Evolutionary conservation across 1,140 invertebrate species (phyloP).

Genomic region (Mesaphorura yosii): DNA sequence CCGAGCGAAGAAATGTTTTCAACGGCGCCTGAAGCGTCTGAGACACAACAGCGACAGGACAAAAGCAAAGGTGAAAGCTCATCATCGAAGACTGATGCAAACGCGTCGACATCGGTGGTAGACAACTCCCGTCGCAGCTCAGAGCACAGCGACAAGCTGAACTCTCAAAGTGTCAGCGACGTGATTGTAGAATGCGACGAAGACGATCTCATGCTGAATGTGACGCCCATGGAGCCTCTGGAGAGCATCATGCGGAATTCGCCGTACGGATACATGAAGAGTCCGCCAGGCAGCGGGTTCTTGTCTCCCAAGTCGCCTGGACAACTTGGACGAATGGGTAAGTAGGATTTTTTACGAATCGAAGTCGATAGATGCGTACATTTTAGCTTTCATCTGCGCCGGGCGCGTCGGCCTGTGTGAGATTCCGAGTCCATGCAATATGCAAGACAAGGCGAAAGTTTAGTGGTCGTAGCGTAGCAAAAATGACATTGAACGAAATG

Average conservation of each 20-base stretch:
- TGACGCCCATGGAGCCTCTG: constrained; percentile 85
- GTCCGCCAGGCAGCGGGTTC: constrained; percentile 28
- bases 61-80: neutral
- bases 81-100: neutral
- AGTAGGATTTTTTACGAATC: too few relatives aligned
- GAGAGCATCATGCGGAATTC: constrained; percentile 54
- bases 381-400: too few relatives aligned
- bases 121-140: neutral
- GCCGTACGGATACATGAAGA: constrained; percentile 51
- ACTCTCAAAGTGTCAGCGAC: too few relatives aligned
- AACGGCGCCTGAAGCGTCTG: constrained; percentile 4
- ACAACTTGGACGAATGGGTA: constrained; percentile 12
- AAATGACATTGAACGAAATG: too few relatives aligned
- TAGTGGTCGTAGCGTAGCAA: too few relatives aligned
- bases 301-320: constrained; percentile 10
- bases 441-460: too few relatives aligned
- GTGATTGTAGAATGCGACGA: constrained; percentile 45
- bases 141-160: neutral
- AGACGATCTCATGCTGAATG: constrained; percentile 64
- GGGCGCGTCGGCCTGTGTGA: too few relatives aligned
- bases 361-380: too few relatives aligned
- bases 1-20: neutral
- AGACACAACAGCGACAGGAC: neutral
- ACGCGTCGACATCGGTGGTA: neutral
- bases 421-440: too few relatives aligned